Percentiles rank a stretch among this genome's conserved stretches.
phyloP scores from a whole-genome alignment of 2,797 vertebrate genomes.

The Enteromius afrohamiltoni region DNA sequence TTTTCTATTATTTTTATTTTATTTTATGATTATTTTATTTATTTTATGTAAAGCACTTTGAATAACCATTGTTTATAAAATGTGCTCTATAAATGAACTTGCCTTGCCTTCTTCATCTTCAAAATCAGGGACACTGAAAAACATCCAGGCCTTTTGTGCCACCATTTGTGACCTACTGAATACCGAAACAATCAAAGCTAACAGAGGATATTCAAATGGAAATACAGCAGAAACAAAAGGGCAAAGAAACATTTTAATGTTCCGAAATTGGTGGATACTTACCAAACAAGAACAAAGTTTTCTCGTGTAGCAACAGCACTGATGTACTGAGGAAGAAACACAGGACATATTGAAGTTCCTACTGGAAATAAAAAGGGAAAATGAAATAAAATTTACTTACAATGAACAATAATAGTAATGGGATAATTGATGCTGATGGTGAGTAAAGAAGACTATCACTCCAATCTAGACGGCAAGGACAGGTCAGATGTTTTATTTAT shows the following conservation, averaged over 20 bases:
- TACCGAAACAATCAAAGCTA: too few relatives aligned
- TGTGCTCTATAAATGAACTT: too few relatives aligned
- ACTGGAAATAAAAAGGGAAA: background rate
- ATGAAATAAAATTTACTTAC: background rate
- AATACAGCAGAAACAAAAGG: background rate
- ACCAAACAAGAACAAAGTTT: background rate
- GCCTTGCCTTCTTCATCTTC: too few relatives aligned
- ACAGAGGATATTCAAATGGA: too few relatives aligned
- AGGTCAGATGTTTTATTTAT: background rate
- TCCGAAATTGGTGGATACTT: background rate
- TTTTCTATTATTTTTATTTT: too few relatives aligned
- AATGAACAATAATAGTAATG: background rate
- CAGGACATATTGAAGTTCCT: background rate
- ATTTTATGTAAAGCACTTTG: too few relatives aligned
- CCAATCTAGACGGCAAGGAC: background rate
- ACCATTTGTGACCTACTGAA: too few relatives aligned
- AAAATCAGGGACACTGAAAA: too few relatives aligned
- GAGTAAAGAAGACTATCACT: background rate
- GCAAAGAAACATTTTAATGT: background rate
- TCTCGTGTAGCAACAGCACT: constrained; percentile 1
- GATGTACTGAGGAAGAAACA: background rate
- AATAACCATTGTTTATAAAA: too few relatives aligned
- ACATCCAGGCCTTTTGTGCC: too few relatives aligned
- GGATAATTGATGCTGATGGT: background rate
- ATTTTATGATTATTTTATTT: too few relatives aligned